Percentiles rank a stretch among this genome's conserved stretches.
Conservation (phyloP, 2,113 vertebrate species). For the Perccottus glenii region DNA sequence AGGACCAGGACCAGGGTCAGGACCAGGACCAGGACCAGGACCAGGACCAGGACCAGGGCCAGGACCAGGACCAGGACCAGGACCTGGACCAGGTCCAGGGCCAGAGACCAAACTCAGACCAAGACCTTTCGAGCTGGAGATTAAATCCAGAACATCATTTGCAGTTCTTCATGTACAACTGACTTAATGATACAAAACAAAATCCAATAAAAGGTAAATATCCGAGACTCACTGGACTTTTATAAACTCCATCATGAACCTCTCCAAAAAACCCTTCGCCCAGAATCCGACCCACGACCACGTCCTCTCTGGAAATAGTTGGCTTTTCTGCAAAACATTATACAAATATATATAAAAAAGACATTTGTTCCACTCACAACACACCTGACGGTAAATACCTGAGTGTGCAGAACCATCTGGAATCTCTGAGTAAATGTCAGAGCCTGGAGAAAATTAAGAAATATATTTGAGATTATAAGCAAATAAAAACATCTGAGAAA, state of each 20-base stretch:
- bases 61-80: too few relatives aligned
- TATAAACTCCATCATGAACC: slow-evolving; percentile 90
- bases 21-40: too few relatives aligned
- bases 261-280: slow-evolving; percentile 96
- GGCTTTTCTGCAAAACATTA: slow-evolving; percentile 65
- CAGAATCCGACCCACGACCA: slow-evolving; percentile 86
- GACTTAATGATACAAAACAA: too few relatives aligned
- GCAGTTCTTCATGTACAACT: too few relatives aligned
- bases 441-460: slow-evolving; percentile 70
- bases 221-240: slow-evolving; percentile 81
- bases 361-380: too few relatives aligned
- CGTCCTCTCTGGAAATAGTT: slow-evolving; percentile 77
- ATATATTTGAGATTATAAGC: neutral
- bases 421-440: slow-evolving; percentile 93
- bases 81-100: too few relatives aligned
- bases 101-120: too few relatives aligned
- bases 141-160: too few relatives aligned
- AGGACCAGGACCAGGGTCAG: too few relatives aligned
- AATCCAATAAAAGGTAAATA: neutral
- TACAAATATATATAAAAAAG: neutral
- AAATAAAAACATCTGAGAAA: neutral
- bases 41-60: too few relatives aligned
- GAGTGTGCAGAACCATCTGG: slow-evolving; percentile 62
- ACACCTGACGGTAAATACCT: too few relatives aligned
- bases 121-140: too few relatives aligned